Evolutionary conservation across 2,888 invertebrate genomes (phyloP), one percentile per base, ranked within the genome.

Genomic region (Ephialtes manifestator): DNA sequence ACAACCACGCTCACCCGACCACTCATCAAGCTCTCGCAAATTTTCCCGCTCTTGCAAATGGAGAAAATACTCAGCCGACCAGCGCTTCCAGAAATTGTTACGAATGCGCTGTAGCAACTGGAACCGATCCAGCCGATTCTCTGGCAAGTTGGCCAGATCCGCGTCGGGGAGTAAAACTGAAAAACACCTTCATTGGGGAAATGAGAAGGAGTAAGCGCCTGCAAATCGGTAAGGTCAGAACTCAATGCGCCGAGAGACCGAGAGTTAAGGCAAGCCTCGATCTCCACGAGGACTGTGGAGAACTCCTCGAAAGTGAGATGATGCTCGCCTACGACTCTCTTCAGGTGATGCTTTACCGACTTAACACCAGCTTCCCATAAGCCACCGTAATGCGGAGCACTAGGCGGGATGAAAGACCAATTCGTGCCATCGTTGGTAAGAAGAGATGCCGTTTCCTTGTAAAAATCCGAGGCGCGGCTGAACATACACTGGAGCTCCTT

Each of bases 391-490:
- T 81, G 55, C 11, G 81, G 90, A 11, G 89, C 81, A n/a, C 58
- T 39, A 8, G 90, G 87, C 0, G 90, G 90, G 46, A 89, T 90
- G 68, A 91, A 92, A 15, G 87, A 71, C 90, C 91, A 92, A n/a
- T 70, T 1, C 4, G 82, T 82, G 35, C 65, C 39, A 18, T 65
- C 65, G 53, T 39, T 39, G 35, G 35, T 8, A 39, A 39, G 35
- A 7, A 8, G 35, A 39, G 35, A 39, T 39, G 35, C 5, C 35
- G 35, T 39, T 39, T 39, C 8, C 35, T 8, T 39, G 8, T 4
- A 39, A 39, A 39, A 39, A 7, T 39, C 35, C 35, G 35, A 39
- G 7, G 35, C 35, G 35, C 46, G 46, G 2, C 15, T 13, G 15
- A 46, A 46, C 15, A 46, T 46, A 13, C 15, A 1, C 46, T 46